Conservation (phyloP, 2,888 invertebrate species). For the Aphodius granarius region DNA sequence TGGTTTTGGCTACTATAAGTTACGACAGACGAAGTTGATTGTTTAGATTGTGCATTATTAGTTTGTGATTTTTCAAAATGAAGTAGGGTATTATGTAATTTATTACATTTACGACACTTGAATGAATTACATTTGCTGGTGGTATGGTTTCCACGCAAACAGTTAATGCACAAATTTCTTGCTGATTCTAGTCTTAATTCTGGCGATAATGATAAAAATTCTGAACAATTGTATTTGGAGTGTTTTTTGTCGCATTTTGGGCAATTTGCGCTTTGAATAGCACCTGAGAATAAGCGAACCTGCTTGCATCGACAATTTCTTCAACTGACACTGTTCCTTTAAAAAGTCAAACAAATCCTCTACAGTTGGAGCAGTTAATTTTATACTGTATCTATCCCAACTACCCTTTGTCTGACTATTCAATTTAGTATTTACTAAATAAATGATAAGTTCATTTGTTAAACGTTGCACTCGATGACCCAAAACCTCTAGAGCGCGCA, state of each 20-base stretch:
- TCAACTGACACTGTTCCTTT: not conserved
- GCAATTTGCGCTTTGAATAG: not conserved
- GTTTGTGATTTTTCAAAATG: not conserved
- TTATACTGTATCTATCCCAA: not conserved
- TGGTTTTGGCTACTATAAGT: not conserved
- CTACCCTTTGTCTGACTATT: not conserved
- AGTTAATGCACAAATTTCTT: not conserved
- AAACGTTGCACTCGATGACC: not conserved
- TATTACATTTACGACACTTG: not conserved
- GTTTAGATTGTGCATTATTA: not conserved
- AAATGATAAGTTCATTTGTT: not conserved
- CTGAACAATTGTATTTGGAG: not conserved
- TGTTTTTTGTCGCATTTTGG: not conserved
- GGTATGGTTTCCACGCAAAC: not conserved
- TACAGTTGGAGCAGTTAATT: not conserved
- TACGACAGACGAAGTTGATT: not conserved
- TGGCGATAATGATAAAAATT: not conserved
- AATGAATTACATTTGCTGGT: no score
- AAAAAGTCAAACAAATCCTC: not conserved
- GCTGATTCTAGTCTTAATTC: not conserved
- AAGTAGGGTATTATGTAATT: not conserved
- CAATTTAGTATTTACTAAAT: not conserved
- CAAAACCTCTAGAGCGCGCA: conserved; percentile 32
- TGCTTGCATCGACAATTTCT: no score
- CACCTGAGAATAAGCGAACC: no score